Conservation (phyloP, 2,797 vertebrate genomes). For the Rhinichthys osculus region DNA sequence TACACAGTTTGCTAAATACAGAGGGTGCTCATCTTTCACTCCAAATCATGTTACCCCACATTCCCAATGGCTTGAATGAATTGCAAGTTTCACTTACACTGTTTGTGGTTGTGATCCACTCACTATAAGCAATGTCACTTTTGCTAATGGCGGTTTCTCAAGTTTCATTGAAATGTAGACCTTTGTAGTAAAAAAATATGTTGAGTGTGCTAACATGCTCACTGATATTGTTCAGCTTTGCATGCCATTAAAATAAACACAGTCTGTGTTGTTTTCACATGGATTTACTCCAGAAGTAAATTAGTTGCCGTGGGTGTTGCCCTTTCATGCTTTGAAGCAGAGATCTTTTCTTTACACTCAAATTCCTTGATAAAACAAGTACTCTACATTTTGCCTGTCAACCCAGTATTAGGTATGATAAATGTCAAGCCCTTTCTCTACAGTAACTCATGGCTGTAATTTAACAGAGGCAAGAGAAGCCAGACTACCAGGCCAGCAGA, state of each 20-base stretch:
- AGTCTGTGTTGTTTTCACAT: conserved; percentile 27
- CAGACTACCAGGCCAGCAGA: conserved; percentile 12
- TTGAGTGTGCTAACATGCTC: not conserved
- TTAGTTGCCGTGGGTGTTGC: conserved; percentile 1
- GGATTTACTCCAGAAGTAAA: conserved; percentile 30
- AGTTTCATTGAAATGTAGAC: conserved; percentile 6
- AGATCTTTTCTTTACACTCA: conserved; percentile 14
- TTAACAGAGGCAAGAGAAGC: conserved; percentile 9
- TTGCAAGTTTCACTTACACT: conserved; percentile 15
- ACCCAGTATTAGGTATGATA: conserved; percentile 31
- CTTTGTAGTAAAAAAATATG: not conserved
- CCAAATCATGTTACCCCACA: not conserved
- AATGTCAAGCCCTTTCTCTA: conserved; percentile 37
- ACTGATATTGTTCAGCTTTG: conserved; percentile 23
- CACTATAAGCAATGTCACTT: conserved; percentile 21
- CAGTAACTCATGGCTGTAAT: conserved; percentile 22
- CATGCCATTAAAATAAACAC: conserved; percentile 37
- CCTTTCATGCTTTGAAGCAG: not conserved
- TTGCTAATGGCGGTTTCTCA: not conserved
- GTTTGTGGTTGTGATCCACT: conserved; percentile 32
- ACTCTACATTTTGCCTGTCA: conserved; percentile 30
- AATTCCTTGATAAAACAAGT: conserved; percentile 24
- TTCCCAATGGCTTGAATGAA: not conserved
- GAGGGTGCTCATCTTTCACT: not conserved
- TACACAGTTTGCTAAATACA: not conserved